These are phyloP conservation scores for Tupaia chinensis DNA, from an alignment of 2,113 vertebrate genomes.

Conservation along the genomic window DNA sequence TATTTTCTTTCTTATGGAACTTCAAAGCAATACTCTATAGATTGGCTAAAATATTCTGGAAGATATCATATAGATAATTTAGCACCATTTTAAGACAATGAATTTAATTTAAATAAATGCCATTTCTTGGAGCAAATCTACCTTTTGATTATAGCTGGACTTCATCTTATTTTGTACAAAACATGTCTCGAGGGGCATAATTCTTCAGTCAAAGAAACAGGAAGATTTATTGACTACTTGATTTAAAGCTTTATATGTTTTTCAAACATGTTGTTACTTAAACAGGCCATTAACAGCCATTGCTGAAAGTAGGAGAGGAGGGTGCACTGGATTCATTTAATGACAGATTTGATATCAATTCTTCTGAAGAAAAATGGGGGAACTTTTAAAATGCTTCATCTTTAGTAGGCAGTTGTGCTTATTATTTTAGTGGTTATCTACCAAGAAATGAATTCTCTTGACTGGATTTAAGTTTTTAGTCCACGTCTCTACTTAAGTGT, in stretches of 20 bases:
- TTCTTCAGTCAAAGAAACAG: constrained; percentile 37
- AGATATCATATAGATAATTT: background rate
- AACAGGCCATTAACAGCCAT: background rate
- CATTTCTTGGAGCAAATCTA: background rate
- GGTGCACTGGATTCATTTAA: background rate
- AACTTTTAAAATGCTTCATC: constrained; percentile 16
- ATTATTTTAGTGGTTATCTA: constrained; percentile 12
- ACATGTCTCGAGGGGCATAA: background rate
- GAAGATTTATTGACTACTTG: constrained; percentile 52
- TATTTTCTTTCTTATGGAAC: background rate
- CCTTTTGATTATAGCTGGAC: background rate
- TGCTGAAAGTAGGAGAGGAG: background rate
- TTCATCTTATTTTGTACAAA: constrained; percentile 41
- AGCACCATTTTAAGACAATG: background rate
- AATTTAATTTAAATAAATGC: constrained; percentile 53
- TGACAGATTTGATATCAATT: background rate
- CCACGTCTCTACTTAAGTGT: background rate
- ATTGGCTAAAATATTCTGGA: constrained; percentile 11
- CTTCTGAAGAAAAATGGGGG: background rate
- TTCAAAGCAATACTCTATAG: background rate
- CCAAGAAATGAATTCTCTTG: background rate
- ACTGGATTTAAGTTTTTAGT: constrained; percentile 20
- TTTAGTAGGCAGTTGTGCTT: background rate
- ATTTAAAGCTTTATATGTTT: constrained; percentile 45
- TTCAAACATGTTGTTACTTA: constrained; percentile 40